Conservation (phyloP, 2,113 vertebrate species). For the Notarius quadriscutis region DNA sequence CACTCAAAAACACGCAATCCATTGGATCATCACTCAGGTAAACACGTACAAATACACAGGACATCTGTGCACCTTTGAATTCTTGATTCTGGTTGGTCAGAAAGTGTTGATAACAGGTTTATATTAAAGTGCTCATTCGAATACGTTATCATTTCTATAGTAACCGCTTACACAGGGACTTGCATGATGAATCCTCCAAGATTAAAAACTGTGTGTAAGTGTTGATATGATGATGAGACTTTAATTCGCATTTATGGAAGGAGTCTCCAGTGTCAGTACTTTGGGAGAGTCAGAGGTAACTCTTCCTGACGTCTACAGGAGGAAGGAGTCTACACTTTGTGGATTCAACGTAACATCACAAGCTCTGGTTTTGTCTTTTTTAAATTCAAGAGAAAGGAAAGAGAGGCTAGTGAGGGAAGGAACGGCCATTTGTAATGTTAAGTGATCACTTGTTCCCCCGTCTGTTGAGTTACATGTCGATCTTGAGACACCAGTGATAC, state of each 20-base stretch:
- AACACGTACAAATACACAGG: not conserved
- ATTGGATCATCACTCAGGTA: too few relatives aligned
- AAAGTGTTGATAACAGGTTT: not conserved
- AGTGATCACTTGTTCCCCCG: not conserved
- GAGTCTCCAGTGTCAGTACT: not conserved
- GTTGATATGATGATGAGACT: not conserved
- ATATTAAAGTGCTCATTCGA: not conserved
- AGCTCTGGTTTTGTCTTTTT: not conserved
- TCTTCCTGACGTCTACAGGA: too few relatives aligned
- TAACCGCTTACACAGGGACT: not conserved
- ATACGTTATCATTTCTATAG: not conserved
- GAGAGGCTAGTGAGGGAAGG: not conserved
- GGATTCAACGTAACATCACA: not conserved
- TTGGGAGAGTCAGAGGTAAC: not conserved
- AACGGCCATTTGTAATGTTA: not conserved
- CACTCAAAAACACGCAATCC: not conserved
- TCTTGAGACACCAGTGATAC: too few relatives aligned
- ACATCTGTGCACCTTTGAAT: not conserved
- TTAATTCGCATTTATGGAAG: not conserved
- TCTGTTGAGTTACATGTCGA: too few relatives aligned
- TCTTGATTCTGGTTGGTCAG: not conserved
- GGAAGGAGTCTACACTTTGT: too few relatives aligned
- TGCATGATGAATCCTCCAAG: not conserved
- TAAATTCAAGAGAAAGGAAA: not conserved
- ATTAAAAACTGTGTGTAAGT: not conserved